phyloP scores from a whole-genome alignment of 2,888 invertebrate genomes.

The Tipula confusa region DNA sequence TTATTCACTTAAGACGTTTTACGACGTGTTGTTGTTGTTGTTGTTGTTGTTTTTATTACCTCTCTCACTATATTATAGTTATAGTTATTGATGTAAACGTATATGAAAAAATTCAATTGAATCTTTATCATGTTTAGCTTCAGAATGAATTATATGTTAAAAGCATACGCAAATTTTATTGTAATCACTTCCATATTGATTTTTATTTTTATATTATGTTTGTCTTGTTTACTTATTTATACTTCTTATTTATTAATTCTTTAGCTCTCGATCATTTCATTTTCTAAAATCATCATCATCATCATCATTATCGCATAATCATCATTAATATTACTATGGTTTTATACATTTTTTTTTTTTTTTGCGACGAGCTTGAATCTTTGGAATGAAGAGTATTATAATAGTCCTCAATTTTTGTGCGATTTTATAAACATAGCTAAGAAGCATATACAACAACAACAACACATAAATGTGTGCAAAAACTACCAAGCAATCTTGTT shows the following conservation, averaged over 20 bases:
- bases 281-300: slow-evolving; percentile 14
- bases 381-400: neutral
- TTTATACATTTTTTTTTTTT: too few relatives aligned
- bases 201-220: neutral
- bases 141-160: slow-evolving; percentile 14
- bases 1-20: slow-evolving; percentile 20
- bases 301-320: neutral
- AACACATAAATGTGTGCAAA: neutral
- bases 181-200: slow-evolving; percentile 16
- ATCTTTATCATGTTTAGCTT: slow-evolving; percentile 20
- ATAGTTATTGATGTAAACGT: slow-evolving; percentile 10
- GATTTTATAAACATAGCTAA: neutral
- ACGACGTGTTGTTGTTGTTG: neutral
- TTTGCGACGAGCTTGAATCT: neutral
- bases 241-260: neutral
- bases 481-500: neutral
- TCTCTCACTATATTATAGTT: neutral
- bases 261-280: neutral
- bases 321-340: neutral
- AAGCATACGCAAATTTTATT: slow-evolving; percentile 20
- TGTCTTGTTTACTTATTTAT: neutral
- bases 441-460: neutral
- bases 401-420: neutral
- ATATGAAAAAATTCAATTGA: neutral
- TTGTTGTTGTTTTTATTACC: slow-evolving; percentile 5